Base-by-base conservation (phyloP, 2,797 vertebrate species). In the Hippoglossus hippoglossus region DNA sequence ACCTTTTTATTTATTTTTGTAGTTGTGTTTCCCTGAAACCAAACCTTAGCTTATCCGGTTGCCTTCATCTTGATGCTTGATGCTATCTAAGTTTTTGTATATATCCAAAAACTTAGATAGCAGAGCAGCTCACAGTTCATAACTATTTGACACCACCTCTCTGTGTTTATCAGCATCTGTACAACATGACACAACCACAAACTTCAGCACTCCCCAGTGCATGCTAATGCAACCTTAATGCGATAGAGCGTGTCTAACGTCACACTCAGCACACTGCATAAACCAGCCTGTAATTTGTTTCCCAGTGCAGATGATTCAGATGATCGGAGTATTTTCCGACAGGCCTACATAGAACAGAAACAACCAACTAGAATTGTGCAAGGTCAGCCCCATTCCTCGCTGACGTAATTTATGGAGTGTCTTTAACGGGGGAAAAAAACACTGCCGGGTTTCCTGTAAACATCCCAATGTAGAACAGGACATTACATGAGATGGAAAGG, bases 371-470 rank as follows among this genome's bases (percentile, higher is more conserved):
- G 5, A 79, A 66, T 39, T 60, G 63, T 62, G 58, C 75, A 71
- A 72, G 64, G 79, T 87, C 79, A 80, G 76, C 46, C 24, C 16
- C 26, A 61, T 78, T 70, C 41, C 59, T 77, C 9, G 4, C 5
- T 3, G 13, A 67, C 39, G 81, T 84, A 53, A 82, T 84, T 84
- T 81, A 80, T 66, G 65, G 55, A 66, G 79, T 66, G 75, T 73
- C 67, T 75, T 82, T 81, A 85, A 86, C 71, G 41, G 71, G 59
- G 46, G 6, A 63, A 63, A 76, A 88, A 87, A 73, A 83, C 60
- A 72, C 57, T 52, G 73, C 58, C 53, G 3, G 76, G 76, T 71
- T 88, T 89, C 80, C 83, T 86, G 82, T 91, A 87, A 89, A 89
- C 81, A 83, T 84, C 82, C 70, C 60, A 52, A 12, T 71, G 68